Percentiles rank a stretch among this genome's conserved stretches.
Conservation (phyloP, 2,888 invertebrate genomes). For the Drosophila melanocephala region DNA sequence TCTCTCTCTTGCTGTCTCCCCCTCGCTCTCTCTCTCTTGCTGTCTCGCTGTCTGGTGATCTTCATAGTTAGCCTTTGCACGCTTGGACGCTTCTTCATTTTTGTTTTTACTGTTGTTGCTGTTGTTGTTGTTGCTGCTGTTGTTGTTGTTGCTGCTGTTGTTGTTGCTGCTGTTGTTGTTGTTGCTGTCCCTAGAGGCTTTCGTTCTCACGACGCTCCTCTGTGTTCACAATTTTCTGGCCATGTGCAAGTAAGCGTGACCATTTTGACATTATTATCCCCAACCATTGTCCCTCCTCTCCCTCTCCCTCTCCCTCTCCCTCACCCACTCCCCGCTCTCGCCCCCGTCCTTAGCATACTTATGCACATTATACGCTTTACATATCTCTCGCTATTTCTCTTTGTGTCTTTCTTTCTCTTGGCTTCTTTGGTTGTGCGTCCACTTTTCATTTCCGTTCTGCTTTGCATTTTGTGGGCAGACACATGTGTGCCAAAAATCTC, state of each 20-base stretch:
- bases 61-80: conserved; percentile 35
- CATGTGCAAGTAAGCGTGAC: conserved; percentile 73
- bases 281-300: not conserved
- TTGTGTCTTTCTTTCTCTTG: not conserved
- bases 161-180: conserved; percentile 9
- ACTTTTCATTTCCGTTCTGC: conserved; percentile 69
- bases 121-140: not conserved
- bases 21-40: not conserved
- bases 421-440: conserved; percentile 49
- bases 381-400: not conserved
- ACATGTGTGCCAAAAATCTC: conserved; percentile 59
- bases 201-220: conserved; percentile 49
- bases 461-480: conserved; percentile 27
- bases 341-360: not conserved
- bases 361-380: not conserved
- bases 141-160: conserved; percentile 2
- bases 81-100: conserved; percentile 46
- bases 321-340: not conserved
- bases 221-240: conserved; percentile 49
- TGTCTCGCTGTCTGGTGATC: not conserved
- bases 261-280: conserved; percentile 65
- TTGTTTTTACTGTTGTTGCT: not conserved
- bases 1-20: not conserved
- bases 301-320: not conserved
- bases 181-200: conserved; percentile 28